phyloP scores from a whole-genome alignment of 2,797 vertebrate species.

The Anguilla obscura region DNA sequence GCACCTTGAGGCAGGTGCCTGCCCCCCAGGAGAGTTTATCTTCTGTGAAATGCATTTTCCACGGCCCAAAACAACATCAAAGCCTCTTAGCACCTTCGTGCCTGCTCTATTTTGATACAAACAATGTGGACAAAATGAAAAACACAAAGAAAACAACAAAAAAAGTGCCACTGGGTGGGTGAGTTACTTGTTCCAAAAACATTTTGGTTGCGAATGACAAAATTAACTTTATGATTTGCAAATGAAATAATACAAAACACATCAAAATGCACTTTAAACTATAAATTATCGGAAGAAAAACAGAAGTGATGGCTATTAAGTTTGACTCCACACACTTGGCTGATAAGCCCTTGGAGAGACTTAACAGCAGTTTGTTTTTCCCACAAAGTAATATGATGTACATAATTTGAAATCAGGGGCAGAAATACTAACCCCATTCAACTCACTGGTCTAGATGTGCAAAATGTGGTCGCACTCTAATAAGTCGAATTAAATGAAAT shows the following conservation, averaged over 20 bases:
- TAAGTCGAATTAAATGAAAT: not conserved
- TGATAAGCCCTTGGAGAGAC: not conserved
- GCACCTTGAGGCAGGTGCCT: constrained; percentile 2
- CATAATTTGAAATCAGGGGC: not conserved
- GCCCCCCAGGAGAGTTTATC: not conserved
- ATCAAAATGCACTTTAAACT: not conserved
- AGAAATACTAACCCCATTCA: not conserved
- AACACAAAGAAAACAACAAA: not conserved
- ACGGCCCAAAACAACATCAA: not conserved
- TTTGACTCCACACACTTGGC: not conserved
- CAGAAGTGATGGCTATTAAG: not conserved
- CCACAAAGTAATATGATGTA: not conserved
- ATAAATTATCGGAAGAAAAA: not conserved
- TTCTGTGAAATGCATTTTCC: constrained; percentile 7
- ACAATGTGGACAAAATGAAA: not conserved
- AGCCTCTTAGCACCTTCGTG: not conserved
- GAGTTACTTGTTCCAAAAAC: not conserved
- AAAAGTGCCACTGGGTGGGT: not conserved
- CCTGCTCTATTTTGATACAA: not conserved
- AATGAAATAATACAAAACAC: not conserved
- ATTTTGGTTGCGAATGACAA: not conserved
- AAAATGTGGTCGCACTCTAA: not conserved
- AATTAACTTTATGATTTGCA: not conserved
- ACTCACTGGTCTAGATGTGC: not conserved
- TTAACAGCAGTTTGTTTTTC: not conserved